Percentiles rank a stretch among this genome's conserved stretches.
phyloP scores from a whole-genome alignment of 2,113 vertebrate species.

The Etia nguti region DNA sequence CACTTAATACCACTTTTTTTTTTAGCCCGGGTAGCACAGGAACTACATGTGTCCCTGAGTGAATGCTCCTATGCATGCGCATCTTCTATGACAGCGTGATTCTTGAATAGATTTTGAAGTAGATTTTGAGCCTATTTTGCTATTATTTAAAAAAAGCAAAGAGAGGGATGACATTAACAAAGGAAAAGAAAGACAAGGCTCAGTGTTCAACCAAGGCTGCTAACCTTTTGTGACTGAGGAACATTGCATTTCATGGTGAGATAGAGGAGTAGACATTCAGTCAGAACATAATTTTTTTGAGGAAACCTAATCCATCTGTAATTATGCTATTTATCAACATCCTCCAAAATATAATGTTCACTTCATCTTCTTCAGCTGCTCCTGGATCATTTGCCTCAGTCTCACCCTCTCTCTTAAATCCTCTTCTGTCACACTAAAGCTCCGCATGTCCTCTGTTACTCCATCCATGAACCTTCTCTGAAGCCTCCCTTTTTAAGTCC shows the following conservation, averaged over 20 bases:
- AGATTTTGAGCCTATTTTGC: neutral
- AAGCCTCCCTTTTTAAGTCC: neutral
- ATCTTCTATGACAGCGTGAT: neutral
- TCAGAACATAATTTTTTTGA: neutral
- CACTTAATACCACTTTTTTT: neutral
- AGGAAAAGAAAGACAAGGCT: neutral
- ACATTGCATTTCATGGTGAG: neutral
- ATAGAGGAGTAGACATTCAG: neutral
- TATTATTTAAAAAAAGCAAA: neutral
- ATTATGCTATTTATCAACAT: neutral
- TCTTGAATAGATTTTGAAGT: neutral
- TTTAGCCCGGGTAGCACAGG: neutral
- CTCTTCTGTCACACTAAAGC: neutral
- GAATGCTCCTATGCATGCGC: neutral
- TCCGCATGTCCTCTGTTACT: neutral
- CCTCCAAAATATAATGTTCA: neutral
- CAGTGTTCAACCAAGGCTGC: neutral
- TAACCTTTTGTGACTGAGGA: neutral
- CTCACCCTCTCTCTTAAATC: neutral
- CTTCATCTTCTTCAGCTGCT: neutral
- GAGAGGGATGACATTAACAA: neutral
- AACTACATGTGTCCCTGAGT: neutral
- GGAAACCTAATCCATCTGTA: neutral
- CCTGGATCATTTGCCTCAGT: neutral
- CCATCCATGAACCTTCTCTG: neutral